Evolutionary conservation across 2,888 invertebrate genomes (phyloP), one percentile per base, ranked within the genome.

Genomic region (Microplitis manilae): DNA sequence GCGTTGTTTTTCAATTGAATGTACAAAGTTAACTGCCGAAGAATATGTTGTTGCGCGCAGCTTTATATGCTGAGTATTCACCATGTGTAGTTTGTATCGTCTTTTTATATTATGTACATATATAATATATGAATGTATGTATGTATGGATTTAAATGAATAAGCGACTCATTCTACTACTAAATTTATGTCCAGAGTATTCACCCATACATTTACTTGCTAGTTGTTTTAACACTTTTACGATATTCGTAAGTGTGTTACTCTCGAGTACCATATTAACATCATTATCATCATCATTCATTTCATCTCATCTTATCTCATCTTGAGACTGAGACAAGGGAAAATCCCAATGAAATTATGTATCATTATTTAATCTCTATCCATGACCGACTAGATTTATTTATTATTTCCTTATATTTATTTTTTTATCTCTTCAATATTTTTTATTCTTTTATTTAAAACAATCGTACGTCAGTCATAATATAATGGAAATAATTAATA

Each of bases 21-120:
- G 60, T 75, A 73, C 77, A 76, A 73, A 75, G 71, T 68, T 77
- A 77, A 81, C 81, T 81, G 81, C 75, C 71, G 76, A 79, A 72
- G 59, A 72, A 77, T 77, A 64, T 67, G 75, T 41, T 77, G 68
- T 65, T 9, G 79, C 79, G 30, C 59, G 75, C 78, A 38, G 79
- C 77, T 81, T 81, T 81, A 81, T 81, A 81, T 75, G 79, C 79
- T 69, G 73, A 60, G 72, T 77, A 67, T 17, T 64, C 65, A 65
- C 65, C 75, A 40, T 61, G 67, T 61, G 68, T 61, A 73, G 74
- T 73, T 41, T 30, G 67, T 67, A 65, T 70, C 68, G 76, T 73
- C 70, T 78, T 78, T 76, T 78, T 70, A 62, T 62, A 59, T 72
- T 61, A 50, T 64, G 62, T 62, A n/a, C 13, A 64, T 20, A 17